Percentiles rank a stretch among this genome's conserved stretches.
Conservation (phyloP, 2,888 invertebrate genomes). For the Cosmia trapezina region DNA sequence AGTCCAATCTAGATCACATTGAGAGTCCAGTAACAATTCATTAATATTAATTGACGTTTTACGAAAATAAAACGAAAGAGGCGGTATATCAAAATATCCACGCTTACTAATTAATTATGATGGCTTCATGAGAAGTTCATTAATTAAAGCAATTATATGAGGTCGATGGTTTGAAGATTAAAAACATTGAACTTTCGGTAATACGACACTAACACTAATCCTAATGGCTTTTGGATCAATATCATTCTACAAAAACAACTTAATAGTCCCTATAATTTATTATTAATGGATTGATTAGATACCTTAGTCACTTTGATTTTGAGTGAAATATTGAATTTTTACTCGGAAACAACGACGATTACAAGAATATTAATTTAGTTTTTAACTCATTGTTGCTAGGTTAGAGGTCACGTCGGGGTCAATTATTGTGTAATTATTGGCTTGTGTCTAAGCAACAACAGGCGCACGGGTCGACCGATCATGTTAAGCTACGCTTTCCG, state of each 20-base stretch:
- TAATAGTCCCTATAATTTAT: not conserved
- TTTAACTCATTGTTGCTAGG: not conserved
- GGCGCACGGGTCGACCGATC: no score
- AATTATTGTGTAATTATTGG: no score
- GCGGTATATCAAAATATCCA: not conserved
- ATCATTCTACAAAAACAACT: not conserved
- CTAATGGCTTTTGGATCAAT: not conserved
- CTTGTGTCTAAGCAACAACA: no score
- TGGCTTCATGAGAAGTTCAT: not conserved
- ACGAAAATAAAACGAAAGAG: slow-evolving; percentile 11
- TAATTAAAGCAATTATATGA: not conserved
- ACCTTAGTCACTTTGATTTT: not conserved
- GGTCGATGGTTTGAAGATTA: slow-evolving; percentile 3
- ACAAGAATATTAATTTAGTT: not conserved
- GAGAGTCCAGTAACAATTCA: not conserved
- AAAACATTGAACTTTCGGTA: not conserved
- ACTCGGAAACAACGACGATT: not conserved
- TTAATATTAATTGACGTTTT: not conserved
- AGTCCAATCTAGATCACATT: not conserved
- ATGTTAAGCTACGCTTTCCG: no score
- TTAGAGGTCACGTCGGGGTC: no score
- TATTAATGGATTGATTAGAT: not conserved
- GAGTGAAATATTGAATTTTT: not conserved
- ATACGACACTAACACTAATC: not conserved
- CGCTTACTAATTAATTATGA: not conserved